Conservation (phyloP, 2,888 invertebrate species). For the Smittia sp. region DNA sequence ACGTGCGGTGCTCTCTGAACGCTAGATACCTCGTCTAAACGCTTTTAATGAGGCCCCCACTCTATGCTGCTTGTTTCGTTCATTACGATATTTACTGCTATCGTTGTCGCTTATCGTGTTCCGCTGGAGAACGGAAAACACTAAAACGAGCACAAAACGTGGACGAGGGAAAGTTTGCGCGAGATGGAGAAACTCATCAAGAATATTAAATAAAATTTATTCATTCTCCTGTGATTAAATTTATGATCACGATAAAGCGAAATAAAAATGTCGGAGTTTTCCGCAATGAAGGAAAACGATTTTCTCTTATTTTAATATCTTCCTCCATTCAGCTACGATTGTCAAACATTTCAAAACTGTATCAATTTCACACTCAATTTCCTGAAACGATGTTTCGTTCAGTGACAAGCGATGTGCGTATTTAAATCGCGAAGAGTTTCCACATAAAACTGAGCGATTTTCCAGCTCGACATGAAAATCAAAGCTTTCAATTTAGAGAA, state of each 20-base stretch:
- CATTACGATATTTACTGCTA: too few species aligned
- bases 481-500: not conserved
- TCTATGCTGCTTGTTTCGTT: too few species aligned
- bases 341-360: conserved; percentile 17
- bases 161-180: too few species aligned
- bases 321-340: not conserved
- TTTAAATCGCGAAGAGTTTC: too few species aligned
- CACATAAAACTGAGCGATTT: not conserved
- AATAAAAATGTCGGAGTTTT: too few species aligned
- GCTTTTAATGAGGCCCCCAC: too few species aligned
- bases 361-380: conserved; percentile 28
- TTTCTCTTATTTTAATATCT: not conserved
- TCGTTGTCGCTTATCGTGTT: too few species aligned
- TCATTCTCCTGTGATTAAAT: not conserved
- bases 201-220: conserved; percentile 9
- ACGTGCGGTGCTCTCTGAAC: too few species aligned
- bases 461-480: not conserved
- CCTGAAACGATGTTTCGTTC: conserved; percentile 5
- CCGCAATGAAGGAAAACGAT: not conserved
- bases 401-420: too few species aligned
- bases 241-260: not conserved
- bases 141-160: too few species aligned
- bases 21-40: too few species aligned
- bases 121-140: too few species aligned
- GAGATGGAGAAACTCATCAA: not conserved